phyloP scores from a whole-genome alignment of 2,113 vertebrate species.

The Rhipidura dahli region DNA sequence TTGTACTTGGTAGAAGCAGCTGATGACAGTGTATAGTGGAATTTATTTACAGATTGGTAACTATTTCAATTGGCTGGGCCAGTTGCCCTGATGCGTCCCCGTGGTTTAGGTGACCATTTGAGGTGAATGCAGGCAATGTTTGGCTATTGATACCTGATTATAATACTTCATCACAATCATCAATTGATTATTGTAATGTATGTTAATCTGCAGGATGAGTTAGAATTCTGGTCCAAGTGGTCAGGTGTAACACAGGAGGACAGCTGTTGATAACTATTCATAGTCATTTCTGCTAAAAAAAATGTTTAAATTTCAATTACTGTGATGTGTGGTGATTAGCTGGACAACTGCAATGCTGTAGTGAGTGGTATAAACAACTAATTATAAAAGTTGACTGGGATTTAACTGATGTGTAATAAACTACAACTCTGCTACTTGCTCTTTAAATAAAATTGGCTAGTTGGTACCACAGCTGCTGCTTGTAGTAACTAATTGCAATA shows the following conservation, averaged over 20 bases:
- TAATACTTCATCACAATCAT: neutral
- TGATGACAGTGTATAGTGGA: neutral
- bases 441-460: neutral
- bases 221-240: neutral
- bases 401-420: neutral
- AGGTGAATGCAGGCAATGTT: neutral
- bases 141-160: neutral
- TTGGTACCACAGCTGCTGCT: neutral
- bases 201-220: neutral
- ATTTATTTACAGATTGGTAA: neutral
- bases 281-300: neutral
- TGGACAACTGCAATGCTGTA: neutral
- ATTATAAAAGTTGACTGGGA: neutral
- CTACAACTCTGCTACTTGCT: neutral
- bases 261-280: neutral
- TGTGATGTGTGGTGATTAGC: neutral
- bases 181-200: neutral
- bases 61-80: neutral
- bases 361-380: neutral
- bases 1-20: neutral
- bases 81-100: too few species aligned
- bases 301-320: neutral
- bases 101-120: neutral
- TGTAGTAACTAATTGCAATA: neutral
- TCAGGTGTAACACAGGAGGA: neutral